Conservation (phyloP, 2,888 invertebrate genomes). For the Plagodis dolabraria region DNA sequence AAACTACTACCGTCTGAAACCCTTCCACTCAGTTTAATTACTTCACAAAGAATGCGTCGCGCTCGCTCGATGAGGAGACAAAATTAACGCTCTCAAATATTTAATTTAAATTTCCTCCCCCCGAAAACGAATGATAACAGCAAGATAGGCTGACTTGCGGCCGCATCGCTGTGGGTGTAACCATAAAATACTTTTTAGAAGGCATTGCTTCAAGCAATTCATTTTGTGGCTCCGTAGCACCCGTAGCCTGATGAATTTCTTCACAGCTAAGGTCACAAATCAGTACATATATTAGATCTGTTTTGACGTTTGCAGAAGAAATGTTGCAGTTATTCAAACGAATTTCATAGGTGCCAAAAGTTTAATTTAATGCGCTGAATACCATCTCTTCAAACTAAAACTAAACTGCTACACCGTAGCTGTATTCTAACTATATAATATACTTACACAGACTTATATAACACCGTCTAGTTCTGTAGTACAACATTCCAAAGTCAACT, state of each 20-base stretch:
- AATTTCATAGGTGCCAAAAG: too few relatives aligned
- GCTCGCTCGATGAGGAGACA: conserved; percentile 83
- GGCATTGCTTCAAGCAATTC: conserved; percentile 65
- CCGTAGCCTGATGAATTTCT: too few relatives aligned
- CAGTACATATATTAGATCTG: too few relatives aligned
- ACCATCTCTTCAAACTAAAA: neutral
- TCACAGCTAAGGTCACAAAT: too few relatives aligned
- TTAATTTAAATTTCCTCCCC: conserved; percentile 82
- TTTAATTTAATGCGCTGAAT: neutral
- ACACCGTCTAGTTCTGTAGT: conserved; percentile 39
- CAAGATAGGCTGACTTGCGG: conserved; percentile 62
- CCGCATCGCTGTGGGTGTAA: conserved; percentile 44
- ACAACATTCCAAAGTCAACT: conserved; percentile 61
- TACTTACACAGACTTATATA: conserved; percentile 1
- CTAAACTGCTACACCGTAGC: too few relatives aligned
- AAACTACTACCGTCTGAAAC: conserved; percentile 81
- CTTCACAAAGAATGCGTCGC: conserved; percentile 85
- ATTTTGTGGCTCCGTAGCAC: conserved; percentile 59
- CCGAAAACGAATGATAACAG: conserved; percentile 82
- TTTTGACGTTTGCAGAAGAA: too few relatives aligned
- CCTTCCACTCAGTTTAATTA: conserved; percentile 85
- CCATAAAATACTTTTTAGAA: conserved; percentile 62
- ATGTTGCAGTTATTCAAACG: too few relatives aligned
- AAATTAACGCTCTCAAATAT: conserved; percentile 85
- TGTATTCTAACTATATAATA: too few relatives aligned